A percentile compares a stretch with the other conserved stretches of the same genome.
phyloP scores from a whole-genome alignment of 1,140 invertebrate species.

The Heliconius himera region DNA sequence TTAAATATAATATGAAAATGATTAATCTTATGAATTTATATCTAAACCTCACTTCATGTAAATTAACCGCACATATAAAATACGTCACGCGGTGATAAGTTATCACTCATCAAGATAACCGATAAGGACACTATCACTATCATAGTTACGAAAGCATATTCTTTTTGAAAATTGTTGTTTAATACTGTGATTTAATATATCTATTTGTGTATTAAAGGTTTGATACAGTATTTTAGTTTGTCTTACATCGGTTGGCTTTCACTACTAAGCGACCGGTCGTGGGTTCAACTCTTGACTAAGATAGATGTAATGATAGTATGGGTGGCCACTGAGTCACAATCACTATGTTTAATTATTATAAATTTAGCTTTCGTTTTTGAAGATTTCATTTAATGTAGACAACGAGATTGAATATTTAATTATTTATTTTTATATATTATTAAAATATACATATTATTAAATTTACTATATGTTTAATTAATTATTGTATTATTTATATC shows the following conservation, averaged over 20 bases:
- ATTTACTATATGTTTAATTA: too few species aligned
- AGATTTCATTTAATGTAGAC: too few species aligned
- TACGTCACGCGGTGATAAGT: not conserved
- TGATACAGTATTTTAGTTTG: not conserved
- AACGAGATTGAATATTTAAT: too few species aligned
- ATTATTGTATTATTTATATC: too few species aligned
- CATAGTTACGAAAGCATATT: not conserved
- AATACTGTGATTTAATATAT: not conserved
- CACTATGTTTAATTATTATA: too few species aligned
- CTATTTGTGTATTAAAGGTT: not conserved
- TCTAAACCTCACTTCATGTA: not conserved
- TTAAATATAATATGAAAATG: not conserved
- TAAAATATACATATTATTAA: too few species aligned
- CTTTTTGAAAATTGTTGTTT: not conserved
- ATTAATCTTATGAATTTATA: not conserved
- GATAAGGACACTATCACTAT: not conserved
- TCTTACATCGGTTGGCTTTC: not conserved
- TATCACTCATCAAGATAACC: slow-evolving; percentile 2
- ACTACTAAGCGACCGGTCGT: not conserved
- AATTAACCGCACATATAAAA: not conserved
- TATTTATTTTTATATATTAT: too few species aligned
- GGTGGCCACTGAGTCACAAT: too few species aligned
- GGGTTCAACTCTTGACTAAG: not conserved
- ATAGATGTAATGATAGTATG: too few species aligned
- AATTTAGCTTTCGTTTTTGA: too few species aligned